Evolutionary conservation across 2,113 vertebrate genomes (phyloP).

Genomic region (Tringa solitaria): DNA sequence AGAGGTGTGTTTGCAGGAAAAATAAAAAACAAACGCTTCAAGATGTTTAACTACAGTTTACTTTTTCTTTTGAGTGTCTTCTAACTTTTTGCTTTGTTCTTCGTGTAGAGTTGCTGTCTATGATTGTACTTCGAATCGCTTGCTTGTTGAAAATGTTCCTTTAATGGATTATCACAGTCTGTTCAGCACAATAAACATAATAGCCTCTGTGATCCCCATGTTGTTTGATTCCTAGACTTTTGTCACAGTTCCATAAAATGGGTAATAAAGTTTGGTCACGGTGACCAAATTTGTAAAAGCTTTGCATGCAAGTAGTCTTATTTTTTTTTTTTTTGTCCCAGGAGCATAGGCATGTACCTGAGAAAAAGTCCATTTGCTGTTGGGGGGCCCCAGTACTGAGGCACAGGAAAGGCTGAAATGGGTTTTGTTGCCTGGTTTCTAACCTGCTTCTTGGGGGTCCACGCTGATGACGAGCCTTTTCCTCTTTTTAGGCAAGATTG

Average conservation of each 20-base stretch:
- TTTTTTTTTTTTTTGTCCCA: constrained; percentile 17
- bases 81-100: constrained; percentile 84
- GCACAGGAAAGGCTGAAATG: not conserved
- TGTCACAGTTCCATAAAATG: constrained; percentile 70
- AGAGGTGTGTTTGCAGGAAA: constrained; percentile 80
- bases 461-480: not conserved
- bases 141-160: constrained; percentile 88
- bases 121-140: constrained; percentile 86
- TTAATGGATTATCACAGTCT: constrained; percentile 89
- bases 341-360: not conserved
- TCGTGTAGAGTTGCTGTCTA: constrained; percentile 85
- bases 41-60: constrained; percentile 74
- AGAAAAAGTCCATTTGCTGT: not conserved
- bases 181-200: constrained; percentile 95
- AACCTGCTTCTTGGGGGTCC: accelerated
- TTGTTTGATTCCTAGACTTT: constrained; percentile 74
- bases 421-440: not conserved
- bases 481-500: not conserved
- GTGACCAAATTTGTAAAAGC: constrained; percentile 53
- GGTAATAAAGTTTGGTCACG: constrained; percentile 74
- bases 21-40: constrained; percentile 57
- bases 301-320: constrained; percentile 14
- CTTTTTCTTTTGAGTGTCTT: constrained; percentile 77
- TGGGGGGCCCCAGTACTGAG: not conserved
- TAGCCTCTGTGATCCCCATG: constrained; percentile 84